Conservation (phyloP, 2,888 invertebrate species). For the Tholera decimalis region DNA sequence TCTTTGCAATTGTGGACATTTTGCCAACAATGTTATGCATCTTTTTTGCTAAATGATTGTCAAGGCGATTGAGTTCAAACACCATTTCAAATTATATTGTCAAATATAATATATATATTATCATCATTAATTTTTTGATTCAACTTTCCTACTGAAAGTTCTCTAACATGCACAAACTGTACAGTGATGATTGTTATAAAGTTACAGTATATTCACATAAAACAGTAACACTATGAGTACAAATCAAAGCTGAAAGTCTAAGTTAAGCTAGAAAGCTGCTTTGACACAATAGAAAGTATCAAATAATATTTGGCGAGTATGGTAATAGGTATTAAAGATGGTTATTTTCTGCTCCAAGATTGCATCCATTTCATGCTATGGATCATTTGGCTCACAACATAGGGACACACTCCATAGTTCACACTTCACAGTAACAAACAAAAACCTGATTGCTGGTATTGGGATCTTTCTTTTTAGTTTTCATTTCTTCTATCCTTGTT, state of each 20-base stretch:
- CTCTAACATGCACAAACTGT: conserved; percentile 57
- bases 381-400: conserved; percentile 73
- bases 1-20: neutral
- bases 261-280: conserved; percentile 65
- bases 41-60: conserved; percentile 14
- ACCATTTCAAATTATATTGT: conserved; percentile 11
- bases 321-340: conserved; percentile 64
- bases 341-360: conserved; percentile 66
- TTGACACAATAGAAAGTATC: conserved; percentile 58
- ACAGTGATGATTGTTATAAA: conserved; percentile 39
- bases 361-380: conserved; percentile 78
- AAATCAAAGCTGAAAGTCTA: conserved; percentile 63
- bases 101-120: conserved; percentile 20
- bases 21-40: neutral
- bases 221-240: conserved; percentile 55
- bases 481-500: conserved; percentile 86
- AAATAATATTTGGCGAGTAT: conserved; percentile 55
- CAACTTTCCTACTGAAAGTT: too few species aligned
- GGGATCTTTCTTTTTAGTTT: conserved; percentile 78
- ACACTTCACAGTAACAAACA: conserved; percentile 83
- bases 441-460: conserved; percentile 82
- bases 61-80: conserved; percentile 4
- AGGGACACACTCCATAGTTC: conserved; percentile 80
- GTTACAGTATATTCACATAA: conserved; percentile 48
- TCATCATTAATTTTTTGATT: conserved; percentile 1